Evolutionary conservation across 2,113 vertebrate species (phyloP).

Genomic region (Nothoprocta perdicaria): DNA sequence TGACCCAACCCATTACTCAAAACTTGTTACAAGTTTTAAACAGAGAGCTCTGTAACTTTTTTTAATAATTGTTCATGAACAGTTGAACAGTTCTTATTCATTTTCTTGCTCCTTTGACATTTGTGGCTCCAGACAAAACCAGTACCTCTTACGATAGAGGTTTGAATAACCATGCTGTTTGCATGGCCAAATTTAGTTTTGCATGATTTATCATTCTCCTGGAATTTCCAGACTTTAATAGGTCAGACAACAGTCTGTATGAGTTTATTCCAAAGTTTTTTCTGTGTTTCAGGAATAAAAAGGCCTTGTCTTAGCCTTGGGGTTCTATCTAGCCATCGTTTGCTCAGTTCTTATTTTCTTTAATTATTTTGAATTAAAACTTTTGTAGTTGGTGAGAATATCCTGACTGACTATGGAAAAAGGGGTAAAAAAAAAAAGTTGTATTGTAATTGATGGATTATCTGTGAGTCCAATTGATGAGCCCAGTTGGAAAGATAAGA

Average conservation of each 20-base stretch:
- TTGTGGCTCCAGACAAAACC: background rate
- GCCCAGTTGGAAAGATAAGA: background rate
- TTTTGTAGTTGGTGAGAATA: background rate
- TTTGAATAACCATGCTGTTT: background rate
- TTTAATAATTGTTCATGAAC: background rate
- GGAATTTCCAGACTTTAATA: background rate
- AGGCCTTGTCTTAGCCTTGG: background rate
- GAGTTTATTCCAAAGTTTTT: background rate
- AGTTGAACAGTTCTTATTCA: background rate
- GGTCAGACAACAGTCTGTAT: background rate
- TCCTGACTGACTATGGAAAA: conserved; percentile 14
- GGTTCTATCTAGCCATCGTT: background rate
- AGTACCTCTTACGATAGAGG: background rate
- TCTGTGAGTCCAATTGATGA: no score
- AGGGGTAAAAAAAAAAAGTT: background rate
- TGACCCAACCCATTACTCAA: background rate
- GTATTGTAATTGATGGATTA: conserved; percentile 41
- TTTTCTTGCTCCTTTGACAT: conserved; percentile 12
- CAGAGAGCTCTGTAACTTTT: background rate
- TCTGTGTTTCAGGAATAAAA: background rate
- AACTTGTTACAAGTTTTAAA: background rate
- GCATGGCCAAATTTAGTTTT: background rate
- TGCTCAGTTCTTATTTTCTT: background rate
- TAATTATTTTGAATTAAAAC: background rate
- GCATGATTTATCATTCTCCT: background rate